Conservation (phyloP, 2,113 vertebrate species). For the Microcebus lehilahytsara region DNA sequence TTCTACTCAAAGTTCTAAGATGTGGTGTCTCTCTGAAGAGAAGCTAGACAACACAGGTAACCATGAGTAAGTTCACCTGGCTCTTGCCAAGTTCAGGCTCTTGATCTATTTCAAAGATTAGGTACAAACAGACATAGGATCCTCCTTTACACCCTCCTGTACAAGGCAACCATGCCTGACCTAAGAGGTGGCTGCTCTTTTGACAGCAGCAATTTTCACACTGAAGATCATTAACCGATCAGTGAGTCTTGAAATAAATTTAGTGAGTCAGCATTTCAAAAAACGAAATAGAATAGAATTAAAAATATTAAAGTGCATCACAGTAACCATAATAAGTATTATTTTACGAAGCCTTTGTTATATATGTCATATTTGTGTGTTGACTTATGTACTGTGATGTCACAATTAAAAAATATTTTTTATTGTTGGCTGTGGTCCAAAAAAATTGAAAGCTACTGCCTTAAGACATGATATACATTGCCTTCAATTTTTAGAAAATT, state of each 20-base stretch:
- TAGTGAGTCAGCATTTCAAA: not conserved
- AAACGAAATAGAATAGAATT: not conserved
- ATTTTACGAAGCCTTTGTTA: conserved; percentile 20
- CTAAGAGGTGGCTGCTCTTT: not conserved
- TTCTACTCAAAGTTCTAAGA: conserved; percentile 6
- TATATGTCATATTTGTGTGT: not conserved
- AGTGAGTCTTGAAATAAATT: not conserved
- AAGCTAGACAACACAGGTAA: not conserved
- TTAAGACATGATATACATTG: not conserved
- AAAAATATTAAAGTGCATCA: not conserved
- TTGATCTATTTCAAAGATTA: not conserved
- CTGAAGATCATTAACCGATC: not conserved
- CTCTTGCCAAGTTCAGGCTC: not conserved
- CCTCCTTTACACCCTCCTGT: not conserved
- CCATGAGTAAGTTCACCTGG: not conserved
- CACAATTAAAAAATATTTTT: conserved; percentile 19
- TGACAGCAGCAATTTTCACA: not conserved
- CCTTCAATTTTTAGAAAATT: not conserved
- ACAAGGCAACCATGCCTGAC: not conserved
- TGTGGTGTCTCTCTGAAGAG: not conserved
- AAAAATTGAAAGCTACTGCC: not conserved
- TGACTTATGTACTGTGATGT: conserved; percentile 1
- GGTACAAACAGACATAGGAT: not conserved
- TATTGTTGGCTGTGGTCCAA: not conserved
- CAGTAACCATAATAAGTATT: not conserved